Percentiles rank a stretch among this genome's conserved stretches.
These are phyloP conservation scores for Alcis repandata DNA, from an alignment of 2,888 invertebrate species.

Conservation along the genomic window DNA sequence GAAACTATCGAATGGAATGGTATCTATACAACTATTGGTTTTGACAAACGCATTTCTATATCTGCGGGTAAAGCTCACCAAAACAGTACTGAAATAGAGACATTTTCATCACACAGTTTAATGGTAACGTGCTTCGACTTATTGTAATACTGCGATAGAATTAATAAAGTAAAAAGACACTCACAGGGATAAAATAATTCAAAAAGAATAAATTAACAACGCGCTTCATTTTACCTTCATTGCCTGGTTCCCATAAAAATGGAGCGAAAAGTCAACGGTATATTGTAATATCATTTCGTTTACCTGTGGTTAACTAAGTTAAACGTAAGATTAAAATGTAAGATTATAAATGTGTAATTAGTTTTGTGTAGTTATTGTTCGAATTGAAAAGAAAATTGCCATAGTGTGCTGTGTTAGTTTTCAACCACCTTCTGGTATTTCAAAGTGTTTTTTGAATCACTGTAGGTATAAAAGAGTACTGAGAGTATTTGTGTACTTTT, in stretches of 20 bases:
- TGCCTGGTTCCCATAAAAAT: constrained; percentile 83
- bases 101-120: constrained; percentile 40
- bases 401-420: not conserved
- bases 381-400: constrained; percentile 4
- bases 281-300: constrained; percentile 46
- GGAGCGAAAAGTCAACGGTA: constrained; percentile 78
- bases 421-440: not conserved
- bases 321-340: not conserved
- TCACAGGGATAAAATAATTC: constrained; percentile 66
- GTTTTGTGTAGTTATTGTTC: not conserved
- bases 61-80: constrained; percentile 29
- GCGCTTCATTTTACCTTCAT: constrained; percentile 81
- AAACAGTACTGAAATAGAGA: constrained; percentile 32
- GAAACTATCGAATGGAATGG: constrained; percentile 37
- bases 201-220: constrained; percentile 61
- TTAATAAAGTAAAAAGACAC: constrained; percentile 64
- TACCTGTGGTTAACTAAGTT: constrained; percentile 14
- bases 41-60: constrained; percentile 34
- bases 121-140: constrained; percentile 68
- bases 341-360: constrained; percentile 3
- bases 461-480: no score
- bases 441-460: no score
- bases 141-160: constrained; percentile 56
- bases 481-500: no score
- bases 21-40: constrained; percentile 31